Evolutionary conservation across 2,113 vertebrate genomes (phyloP), one percentile per base, ranked within the genome.

Genomic region (Brienomyrus brachyistius): DNA sequence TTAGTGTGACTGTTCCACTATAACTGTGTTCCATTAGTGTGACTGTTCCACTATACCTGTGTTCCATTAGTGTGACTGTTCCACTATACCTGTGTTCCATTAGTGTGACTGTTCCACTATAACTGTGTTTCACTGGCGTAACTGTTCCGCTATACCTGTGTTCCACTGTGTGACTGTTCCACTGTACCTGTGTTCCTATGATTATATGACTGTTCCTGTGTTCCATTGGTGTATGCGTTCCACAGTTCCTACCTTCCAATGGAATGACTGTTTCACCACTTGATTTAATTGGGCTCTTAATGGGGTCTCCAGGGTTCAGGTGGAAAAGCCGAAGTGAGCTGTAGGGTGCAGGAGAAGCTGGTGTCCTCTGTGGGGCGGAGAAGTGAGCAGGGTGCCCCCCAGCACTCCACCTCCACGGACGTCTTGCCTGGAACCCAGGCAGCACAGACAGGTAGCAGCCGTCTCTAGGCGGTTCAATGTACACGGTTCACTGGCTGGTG

Each of bases 241-340:
- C 27, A 74, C 13, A 17, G 43, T 31, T 31, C 31, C 31, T 45
- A 45, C 43, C 5, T 5, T 43, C 74, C 70, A 40, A 1, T 40
- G 70, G 11, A 45, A 9, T 47, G 43, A 8, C 19, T 23, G 4
- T 7, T 47, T 8, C 45, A 15, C 45, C 50, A 9, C n/a, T 3
- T 50, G 7, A 50, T 56, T 52, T 54, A 54, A 87, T 31, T 17
- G 19, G 15, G 48, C 15, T 87, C 5, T 35, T 15, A 56, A 35
- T 54, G 17, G 2, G 31, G 31, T 92, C 93, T 96, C 85, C 95
- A 99, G 97, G 98, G 97, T 93, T 95, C 96, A 92, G 96, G 97
- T 94, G 97, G 96, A 93, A 99, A 99, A 95, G 96, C 97, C 5
- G 98, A 99, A 95, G 96, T 97, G 89, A 97, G 95, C 19, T 84